A percentile compares a stretch with the other conserved stretches of the same genome.
Evolutionary conservation across 2,888 invertebrate genomes (phyloP).

Genomic region (Zelleria hepariella): DNA sequence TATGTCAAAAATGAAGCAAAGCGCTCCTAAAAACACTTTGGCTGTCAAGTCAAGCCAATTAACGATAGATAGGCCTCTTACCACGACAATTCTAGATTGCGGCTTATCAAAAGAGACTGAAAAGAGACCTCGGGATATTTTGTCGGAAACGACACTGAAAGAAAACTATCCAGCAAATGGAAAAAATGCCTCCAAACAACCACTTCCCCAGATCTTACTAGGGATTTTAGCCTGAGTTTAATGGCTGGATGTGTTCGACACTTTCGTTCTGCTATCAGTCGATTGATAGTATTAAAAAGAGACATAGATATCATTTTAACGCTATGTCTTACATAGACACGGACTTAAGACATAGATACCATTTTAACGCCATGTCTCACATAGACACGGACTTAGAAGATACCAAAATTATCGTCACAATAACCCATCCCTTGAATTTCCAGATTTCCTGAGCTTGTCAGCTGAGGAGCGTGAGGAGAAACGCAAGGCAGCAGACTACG

Average conservation of each 20-base stretch:
- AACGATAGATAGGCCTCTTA: neutral
- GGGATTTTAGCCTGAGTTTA: too few relatives aligned
- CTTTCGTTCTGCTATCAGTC: too few relatives aligned
- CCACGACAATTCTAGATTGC: neutral
- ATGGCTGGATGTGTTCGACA: too few relatives aligned
- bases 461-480: conserved; percentile 18
- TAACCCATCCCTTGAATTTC: neutral
- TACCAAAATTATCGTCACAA: neutral
- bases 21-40: neutral
- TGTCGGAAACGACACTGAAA: neutral
- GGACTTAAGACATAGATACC: neutral
- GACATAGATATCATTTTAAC: too few relatives aligned
- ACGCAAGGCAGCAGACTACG: conserved; percentile 10
- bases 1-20: too few relatives aligned
- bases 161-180: too few relatives aligned
- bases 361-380: neutral
- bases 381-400: neutral
- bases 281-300: too few relatives aligned
- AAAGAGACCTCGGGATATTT: neutral
- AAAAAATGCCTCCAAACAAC: too few relatives aligned
- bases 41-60: neutral
- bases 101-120: neutral
- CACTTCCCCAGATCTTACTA: too few relatives aligned
- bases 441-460: neutral
- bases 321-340: neutral